phyloP scores from a whole-genome alignment of 2,113 vertebrate species.

The Centropus unirufus region DNA sequence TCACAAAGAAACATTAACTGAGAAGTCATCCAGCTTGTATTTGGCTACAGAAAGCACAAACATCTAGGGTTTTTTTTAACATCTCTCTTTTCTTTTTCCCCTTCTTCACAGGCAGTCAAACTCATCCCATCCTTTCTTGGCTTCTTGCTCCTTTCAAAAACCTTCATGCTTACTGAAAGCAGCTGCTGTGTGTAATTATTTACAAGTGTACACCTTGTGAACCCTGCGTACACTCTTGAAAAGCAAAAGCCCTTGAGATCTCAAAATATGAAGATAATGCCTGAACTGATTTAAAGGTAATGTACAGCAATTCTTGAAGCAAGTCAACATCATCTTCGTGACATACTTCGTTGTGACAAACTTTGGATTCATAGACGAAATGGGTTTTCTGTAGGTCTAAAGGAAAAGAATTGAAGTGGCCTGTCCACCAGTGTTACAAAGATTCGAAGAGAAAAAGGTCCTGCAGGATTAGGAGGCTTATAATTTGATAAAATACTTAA shows the following conservation, averaged over 20 bases:
- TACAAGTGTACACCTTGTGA: neutral
- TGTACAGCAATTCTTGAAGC: neutral
- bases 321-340: neutral
- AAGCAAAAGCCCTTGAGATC: neutral
- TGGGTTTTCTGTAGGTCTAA: neutral
- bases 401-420: neutral
- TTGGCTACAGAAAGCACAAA: neutral
- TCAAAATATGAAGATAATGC: neutral
- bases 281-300: neutral
- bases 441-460: neutral
- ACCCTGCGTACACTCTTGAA: neutral
- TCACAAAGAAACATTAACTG: neutral
- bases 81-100: neutral
- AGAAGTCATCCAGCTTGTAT: neutral
- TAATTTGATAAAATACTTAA: neutral
- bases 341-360: neutral
- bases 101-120: neutral
- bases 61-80: neutral
- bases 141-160: neutral
- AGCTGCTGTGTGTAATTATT: neutral
- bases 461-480: neutral
- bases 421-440: neutral
- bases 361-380: neutral
- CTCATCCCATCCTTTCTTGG: neutral
- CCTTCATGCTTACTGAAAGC: neutral